These are phyloP conservation scores for Pogona vitticeps DNA, from an alignment of 2,113 vertebrate species.

Conservation along the genomic window DNA sequence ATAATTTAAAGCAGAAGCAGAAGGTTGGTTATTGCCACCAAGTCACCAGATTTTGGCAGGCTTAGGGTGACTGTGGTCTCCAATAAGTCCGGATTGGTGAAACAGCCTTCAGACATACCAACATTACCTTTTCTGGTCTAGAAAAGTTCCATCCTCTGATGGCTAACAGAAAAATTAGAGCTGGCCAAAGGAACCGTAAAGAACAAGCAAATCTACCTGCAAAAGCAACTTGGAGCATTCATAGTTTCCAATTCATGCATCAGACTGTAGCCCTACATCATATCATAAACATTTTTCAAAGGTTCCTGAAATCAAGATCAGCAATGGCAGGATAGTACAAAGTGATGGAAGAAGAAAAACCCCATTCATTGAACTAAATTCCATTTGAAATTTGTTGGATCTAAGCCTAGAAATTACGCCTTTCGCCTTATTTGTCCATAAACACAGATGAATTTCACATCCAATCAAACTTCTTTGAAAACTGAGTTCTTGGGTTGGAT, in stretches of 20 bases:
- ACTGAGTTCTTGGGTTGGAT: background rate
- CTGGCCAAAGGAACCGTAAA: background rate
- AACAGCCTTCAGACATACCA: too few relatives aligned
- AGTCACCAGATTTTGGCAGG: too few relatives aligned
- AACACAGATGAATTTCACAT: background rate
- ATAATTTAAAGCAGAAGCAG: background rate
- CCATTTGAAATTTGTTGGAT: too few relatives aligned
- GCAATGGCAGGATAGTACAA: background rate
- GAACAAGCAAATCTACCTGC: background rate
- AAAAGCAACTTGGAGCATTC: too few relatives aligned
- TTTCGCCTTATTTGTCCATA: background rate
- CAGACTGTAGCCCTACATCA: too few relatives aligned
- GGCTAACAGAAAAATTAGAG: background rate
- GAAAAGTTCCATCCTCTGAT: background rate
- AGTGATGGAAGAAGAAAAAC: background rate
- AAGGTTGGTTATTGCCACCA: background rate
- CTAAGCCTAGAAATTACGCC: background rate
- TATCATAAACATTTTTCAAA: too few relatives aligned
- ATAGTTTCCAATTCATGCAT: too few relatives aligned
- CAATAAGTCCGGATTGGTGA: too few relatives aligned
- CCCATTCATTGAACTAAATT: too few relatives aligned
- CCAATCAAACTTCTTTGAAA: background rate
- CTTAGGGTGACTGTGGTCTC: too few relatives aligned
- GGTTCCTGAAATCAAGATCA: too few relatives aligned
- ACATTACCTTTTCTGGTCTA: too few relatives aligned